phyloP scores from a whole-genome alignment of 1,140 invertebrate genomes.

The Pissodes strobi region DNA sequence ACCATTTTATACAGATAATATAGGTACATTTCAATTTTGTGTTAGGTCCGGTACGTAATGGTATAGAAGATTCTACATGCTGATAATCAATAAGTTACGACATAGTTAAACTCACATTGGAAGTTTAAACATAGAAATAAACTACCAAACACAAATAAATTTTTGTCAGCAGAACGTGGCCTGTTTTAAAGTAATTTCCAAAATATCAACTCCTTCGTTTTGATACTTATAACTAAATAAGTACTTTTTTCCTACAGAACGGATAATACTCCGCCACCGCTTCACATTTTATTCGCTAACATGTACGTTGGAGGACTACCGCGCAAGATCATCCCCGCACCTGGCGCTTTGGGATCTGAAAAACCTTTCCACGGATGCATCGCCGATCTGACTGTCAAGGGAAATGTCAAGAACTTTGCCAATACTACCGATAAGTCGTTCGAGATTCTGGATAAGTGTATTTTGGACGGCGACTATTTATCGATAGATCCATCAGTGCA shows the following conservation, averaged over 20 bases:
- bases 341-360: slow-evolving; percentile 53
- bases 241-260: slow-evolving; percentile 57
- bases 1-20: too few relatives aligned
- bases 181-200: too few relatives aligned
- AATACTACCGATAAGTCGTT: slow-evolving; percentile 66
- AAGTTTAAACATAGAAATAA: too few relatives aligned
- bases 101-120: too few relatives aligned
- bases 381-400: slow-evolving; percentile 84
- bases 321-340: slow-evolving; percentile 57
- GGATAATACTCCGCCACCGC: slow-evolving; percentile 60
- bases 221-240: too few relatives aligned
- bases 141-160: too few relatives aligned
- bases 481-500: slow-evolving; percentile 44
- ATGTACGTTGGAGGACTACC: slow-evolving; percentile 88
- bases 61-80: too few relatives aligned
- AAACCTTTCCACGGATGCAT: slow-evolving; percentile 80
- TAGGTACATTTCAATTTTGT: too few relatives aligned
- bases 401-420: slow-evolving; percentile 80
- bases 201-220: too few relatives aligned
- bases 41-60: too few relatives aligned
- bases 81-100: too few relatives aligned
- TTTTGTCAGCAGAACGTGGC: too few relatives aligned
- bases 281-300: slow-evolving; percentile 66
- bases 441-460: slow-evolving; percentile 70
- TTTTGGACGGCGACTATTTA: slow-evolving; percentile 45